phyloP scores from a whole-genome alignment of 2,888 invertebrate genomes.

The Quadroppia sp. region DNA sequence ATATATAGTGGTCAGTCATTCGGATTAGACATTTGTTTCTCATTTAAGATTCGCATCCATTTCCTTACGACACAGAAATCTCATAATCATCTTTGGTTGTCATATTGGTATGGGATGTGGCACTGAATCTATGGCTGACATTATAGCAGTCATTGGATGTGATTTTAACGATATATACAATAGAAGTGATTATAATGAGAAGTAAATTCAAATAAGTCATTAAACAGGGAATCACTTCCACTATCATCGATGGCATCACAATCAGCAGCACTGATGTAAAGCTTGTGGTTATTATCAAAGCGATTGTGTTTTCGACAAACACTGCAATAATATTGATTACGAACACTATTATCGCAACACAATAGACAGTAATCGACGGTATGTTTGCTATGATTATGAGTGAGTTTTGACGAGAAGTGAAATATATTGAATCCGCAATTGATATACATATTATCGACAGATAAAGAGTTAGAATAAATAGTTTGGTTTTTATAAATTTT shows the following conservation, averaged over 20 bases:
- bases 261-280: background rate
- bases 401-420: background rate
- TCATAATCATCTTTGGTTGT: slow-evolving; percentile 6
- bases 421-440: background rate
- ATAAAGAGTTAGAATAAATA: background rate
- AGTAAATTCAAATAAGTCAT: slow-evolving; percentile 22
- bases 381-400: background rate
- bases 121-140: background rate
- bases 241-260: slow-evolving; percentile 8
- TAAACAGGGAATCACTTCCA: slow-evolving; percentile 7
- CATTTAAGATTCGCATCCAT: background rate
- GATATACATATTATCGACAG: background rate
- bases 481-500: background rate
- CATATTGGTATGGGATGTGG: background rate
- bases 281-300: slow-evolving; percentile 7
- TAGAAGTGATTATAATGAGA: slow-evolving; percentile 12
- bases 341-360: background rate
- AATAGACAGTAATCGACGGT: slow-evolving; percentile 11
- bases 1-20: no score
- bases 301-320: background rate
- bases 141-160: background rate
- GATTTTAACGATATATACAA: slow-evolving; percentile 13
- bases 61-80: background rate
- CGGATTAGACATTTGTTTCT: no score
- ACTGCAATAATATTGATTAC: background rate